Evolutionary conservation across 2,888 invertebrate species (phyloP).

Genomic region (Poecilobothrus nobilitatus): DNA sequence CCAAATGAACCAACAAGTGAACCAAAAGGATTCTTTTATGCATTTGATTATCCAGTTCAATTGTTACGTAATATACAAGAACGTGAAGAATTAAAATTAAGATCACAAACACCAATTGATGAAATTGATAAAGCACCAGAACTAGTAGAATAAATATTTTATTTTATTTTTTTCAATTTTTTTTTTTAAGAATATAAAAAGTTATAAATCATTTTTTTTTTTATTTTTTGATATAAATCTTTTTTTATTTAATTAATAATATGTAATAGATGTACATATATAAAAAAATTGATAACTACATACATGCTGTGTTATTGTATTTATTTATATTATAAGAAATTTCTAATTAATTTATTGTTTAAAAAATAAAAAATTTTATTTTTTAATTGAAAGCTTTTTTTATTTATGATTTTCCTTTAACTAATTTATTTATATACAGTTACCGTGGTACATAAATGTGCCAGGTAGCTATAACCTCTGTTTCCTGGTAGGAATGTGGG

Average conservation of each 20-base stretch:
- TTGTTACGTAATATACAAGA: slow-evolving; percentile 39
- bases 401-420: no score
- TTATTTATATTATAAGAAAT: not conserved
- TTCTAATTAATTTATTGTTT: no score
- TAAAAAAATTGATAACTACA: not conserved
- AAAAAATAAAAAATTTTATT: not conserved
- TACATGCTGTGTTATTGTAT: slow-evolving; percentile 2
- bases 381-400: not conserved
- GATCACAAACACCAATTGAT: slow-evolving; percentile 23
- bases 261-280: not conserved
- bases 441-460: no score
- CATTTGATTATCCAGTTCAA: slow-evolving; percentile 58
- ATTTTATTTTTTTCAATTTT: no score
- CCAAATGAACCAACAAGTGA: slow-evolving; percentile 47
- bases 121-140: slow-evolving; percentile 10
- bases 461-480: no score
- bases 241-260: not conserved
- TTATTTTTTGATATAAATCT: not conserved
- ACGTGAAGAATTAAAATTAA: slow-evolving; percentile 36
- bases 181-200: not conserved
- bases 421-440: no score
- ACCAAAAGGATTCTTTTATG: slow-evolving; percentile 66
- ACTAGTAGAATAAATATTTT: not conserved
- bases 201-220: not conserved
- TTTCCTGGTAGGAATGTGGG: no score